These are phyloP conservation scores for Xerus inauris DNA, from an alignment of 2,113 vertebrate genomes.

Conservation along the genomic window DNA sequence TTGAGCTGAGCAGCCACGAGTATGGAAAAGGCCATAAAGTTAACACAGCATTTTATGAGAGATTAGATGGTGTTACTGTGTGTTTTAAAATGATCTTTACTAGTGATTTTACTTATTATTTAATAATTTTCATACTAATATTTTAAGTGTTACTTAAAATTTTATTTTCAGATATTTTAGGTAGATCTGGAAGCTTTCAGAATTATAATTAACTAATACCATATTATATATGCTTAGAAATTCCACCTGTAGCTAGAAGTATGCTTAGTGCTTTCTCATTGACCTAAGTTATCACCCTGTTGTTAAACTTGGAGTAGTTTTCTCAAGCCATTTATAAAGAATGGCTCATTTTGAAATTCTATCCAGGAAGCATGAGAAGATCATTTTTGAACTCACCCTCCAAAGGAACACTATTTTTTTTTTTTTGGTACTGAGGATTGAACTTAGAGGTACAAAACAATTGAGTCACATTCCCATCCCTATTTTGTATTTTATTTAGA, in stretches of 20 bases:
- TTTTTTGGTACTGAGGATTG: too few relatives aligned
- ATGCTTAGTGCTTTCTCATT: background rate
- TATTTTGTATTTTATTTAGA: too few relatives aligned
- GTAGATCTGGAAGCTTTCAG: background rate
- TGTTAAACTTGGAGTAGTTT: background rate
- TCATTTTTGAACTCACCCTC: background rate
- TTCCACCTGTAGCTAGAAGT: background rate
- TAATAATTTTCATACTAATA: constrained; percentile 5
- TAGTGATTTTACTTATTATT: background rate
- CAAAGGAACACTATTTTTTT: background rate
- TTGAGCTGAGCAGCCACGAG: background rate
- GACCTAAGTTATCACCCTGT: background rate
- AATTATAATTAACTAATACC: background rate
- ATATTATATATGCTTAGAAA: background rate
- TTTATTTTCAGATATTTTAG: background rate
- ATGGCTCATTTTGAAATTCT: background rate
- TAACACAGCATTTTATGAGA: background rate
- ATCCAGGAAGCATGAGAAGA: background rate
- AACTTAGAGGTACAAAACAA: too few relatives aligned
- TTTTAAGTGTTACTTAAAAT: background rate
- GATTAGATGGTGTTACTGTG: background rate
- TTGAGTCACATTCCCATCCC: too few relatives aligned
- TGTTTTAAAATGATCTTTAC: background rate
- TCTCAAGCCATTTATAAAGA: background rate
- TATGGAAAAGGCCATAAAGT: background rate